phyloP scores from a whole-genome alignment of 1,140 invertebrate genomes.

The Atta texana region DNA sequence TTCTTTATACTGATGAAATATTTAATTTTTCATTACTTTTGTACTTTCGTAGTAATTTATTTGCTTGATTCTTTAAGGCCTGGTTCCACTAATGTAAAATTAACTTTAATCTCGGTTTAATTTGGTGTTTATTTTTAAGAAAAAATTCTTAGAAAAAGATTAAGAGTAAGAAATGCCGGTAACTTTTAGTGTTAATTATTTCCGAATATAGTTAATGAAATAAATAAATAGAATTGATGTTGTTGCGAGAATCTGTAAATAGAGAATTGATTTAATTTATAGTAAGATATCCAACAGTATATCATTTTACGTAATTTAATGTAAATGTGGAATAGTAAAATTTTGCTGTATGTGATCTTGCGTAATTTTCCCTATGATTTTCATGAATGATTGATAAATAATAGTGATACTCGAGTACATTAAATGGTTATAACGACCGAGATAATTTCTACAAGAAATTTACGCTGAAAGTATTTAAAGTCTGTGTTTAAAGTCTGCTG shows the following conservation, averaged over 20 bases:
- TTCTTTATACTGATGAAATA: no score
- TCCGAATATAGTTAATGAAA: not conserved
- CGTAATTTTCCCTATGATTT: not conserved
- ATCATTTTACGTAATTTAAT: not conserved
- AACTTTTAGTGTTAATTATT: not conserved
- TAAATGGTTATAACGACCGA: not conserved
- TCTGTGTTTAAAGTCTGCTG: not conserved
- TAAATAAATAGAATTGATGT: not conserved
- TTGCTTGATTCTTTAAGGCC: no score
- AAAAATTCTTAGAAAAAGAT: no score
- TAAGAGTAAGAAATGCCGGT: no score
- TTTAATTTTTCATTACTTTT: no score
- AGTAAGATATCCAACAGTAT: not conserved
- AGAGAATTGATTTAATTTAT: not conserved
- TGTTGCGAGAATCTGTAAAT: not conserved
- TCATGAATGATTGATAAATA: slow-evolving; percentile 12
- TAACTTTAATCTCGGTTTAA: no score
- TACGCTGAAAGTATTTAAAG: slow-evolving; percentile 10
- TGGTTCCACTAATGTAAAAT: no score
- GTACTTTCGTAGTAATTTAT: no score
- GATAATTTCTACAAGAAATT: not conserved
- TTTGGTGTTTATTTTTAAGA: no score
- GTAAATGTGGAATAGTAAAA: not conserved
- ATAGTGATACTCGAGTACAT: not conserved
- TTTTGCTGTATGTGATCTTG: not conserved